Percentiles rank a stretch among this genome's conserved stretches.
Conservation (phyloP, 92 coral and sea anemone genomes). For the Pocillopora grandis region DNA sequence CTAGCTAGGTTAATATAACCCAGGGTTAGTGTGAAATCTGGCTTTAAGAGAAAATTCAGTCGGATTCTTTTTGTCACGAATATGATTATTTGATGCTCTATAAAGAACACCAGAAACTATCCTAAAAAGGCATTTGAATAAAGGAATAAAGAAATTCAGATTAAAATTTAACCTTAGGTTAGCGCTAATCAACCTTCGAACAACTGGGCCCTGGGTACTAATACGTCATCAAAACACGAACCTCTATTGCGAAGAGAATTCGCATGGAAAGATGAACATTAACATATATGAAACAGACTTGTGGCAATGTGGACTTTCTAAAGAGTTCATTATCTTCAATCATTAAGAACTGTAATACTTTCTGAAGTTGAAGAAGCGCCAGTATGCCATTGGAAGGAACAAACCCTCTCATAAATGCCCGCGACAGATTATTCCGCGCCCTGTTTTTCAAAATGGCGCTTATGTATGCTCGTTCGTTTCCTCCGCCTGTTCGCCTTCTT, state of each 20-base stretch:
- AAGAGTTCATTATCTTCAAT: background rate
- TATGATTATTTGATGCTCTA: no score
- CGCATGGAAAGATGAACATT: background rate
- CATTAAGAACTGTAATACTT: background rate
- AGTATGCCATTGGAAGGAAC: constrained; percentile 95
- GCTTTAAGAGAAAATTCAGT: no score
- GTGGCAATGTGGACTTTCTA: background rate
- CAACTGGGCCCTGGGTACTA: background rate
- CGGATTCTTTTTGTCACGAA: no score
- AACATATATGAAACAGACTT: background rate
- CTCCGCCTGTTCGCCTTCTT: constrained; percentile 85
- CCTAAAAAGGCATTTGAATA: no score
- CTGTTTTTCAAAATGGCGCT: constrained; percentile 99
- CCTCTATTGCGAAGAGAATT: constrained; percentile 2
- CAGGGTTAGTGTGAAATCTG: background rate
- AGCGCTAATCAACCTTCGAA: no score
- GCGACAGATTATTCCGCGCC: constrained; percentile 97
- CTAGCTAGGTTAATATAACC: background rate
- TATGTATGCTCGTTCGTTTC: constrained; percentile 94
- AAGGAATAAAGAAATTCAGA: no score
- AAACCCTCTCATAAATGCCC: constrained; percentile 92
- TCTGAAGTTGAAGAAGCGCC: constrained; percentile 12
- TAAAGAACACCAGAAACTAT: no score
- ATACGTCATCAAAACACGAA: constrained; percentile 35
- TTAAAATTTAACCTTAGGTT: no score